These are phyloP conservation scores for Hypolimnas misippus DNA, from an alignment of 2,888 invertebrate species.

Conservation along the genomic window DNA sequence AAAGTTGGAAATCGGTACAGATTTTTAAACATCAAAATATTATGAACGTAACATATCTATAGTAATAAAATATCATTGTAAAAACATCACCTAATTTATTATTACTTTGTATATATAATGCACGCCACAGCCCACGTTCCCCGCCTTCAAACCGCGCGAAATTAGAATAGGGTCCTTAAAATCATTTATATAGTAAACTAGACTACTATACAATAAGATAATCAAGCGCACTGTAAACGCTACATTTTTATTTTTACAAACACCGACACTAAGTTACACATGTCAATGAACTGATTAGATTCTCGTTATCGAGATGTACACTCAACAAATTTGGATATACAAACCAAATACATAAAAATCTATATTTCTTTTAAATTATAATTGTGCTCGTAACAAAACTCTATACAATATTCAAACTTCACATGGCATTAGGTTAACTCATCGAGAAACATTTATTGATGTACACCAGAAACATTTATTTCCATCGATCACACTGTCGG, in stretches of 20 bases:
- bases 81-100: constrained; percentile 21
- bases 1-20: too few relatives aligned
- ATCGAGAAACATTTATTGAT: not conserved
- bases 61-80: too few relatives aligned
- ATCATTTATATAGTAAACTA: constrained; percentile 16
- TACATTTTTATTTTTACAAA: constrained; percentile 20
- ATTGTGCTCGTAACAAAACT: constrained; percentile 11
- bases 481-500: not conserved
- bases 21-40: too few relatives aligned
- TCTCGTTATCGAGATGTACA: not conserved
- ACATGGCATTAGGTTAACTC: not conserved
- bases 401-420: constrained; percentile 8
- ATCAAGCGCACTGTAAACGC: constrained; percentile 11
- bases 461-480: not conserved
- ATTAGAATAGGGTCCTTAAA: constrained; percentile 11
- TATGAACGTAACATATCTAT: too few relatives aligned
- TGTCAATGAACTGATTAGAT: not conserved
- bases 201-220: constrained; percentile 22
- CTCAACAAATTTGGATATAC: constrained; percentile 1
- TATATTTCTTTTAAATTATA: not conserved
- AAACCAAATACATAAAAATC: constrained; percentile 10
- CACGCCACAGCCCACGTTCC: constrained; percentile 11
- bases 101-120: constrained; percentile 4
- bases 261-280: constrained; percentile 5
- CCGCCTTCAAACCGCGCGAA: not conserved